phyloP scores from a whole-genome alignment of 2,888 invertebrate genomes.

The Luffia ferchaultella region DNA sequence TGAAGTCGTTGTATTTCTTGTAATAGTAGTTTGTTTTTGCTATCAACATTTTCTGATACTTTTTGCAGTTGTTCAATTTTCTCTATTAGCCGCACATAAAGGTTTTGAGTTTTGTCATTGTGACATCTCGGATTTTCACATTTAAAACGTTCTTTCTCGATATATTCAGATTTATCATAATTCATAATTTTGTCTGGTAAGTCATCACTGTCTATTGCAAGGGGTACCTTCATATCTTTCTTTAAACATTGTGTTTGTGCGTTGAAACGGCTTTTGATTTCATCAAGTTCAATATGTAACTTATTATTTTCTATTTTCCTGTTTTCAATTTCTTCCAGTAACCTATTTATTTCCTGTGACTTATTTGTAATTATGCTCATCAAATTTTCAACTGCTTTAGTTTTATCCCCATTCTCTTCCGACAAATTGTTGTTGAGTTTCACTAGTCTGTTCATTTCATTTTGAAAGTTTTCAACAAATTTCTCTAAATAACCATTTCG shows the following conservation, averaged over 20 bases:
- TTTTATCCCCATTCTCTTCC: conserved; percentile 29
- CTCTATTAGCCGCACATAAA: conserved; percentile 19
- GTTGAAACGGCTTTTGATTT: conserved; percentile 9
- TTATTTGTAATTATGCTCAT: conserved; percentile 29
- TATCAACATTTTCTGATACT: conserved; percentile 20
- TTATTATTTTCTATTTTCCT: conserved; percentile 27
- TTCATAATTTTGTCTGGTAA: no score
- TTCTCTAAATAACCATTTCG: conserved; percentile 37
- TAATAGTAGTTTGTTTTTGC: conserved; percentile 24
- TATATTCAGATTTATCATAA: no score
- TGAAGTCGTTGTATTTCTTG: conserved; percentile 32
- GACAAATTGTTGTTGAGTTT: conserved; percentile 27
- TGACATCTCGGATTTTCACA: no score
- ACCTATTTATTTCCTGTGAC: conserved; percentile 32
- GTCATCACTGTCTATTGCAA: no score
- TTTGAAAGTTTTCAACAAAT: conserved; percentile 26
- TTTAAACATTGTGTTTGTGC: no score
- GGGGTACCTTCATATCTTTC: no score
- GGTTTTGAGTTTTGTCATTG: conserved; percentile 17
- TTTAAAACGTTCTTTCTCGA: no score
- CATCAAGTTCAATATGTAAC: conserved; percentile 21
- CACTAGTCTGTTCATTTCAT: conserved; percentile 25
- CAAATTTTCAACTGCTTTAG: conserved; percentile 31
- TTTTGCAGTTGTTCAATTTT: conserved; percentile 23
- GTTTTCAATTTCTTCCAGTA: conserved; percentile 29